Base-by-base conservation (phyloP, 2,888 invertebrate species). In the Oscheius sp. region DNA sequence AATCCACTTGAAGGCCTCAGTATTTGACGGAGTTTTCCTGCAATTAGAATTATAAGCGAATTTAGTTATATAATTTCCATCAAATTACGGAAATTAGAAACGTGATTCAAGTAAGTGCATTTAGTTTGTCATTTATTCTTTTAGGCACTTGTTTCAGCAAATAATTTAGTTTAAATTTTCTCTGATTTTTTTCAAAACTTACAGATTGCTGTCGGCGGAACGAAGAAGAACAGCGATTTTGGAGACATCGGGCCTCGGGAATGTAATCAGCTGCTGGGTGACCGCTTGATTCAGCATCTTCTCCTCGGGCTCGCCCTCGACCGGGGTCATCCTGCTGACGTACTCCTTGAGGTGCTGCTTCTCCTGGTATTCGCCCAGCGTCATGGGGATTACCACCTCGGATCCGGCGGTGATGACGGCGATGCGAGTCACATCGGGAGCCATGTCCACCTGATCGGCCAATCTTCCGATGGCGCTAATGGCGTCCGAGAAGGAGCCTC, bases 351-450 rank as follows among this genome's bases (percentile, higher is more conserved):
- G 50, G 63, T 81, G 75, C 12, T 72, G 57, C 48, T 79, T 76
- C 57, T 82, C 82, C 63, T 83, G 79, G 58, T 83, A 83, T 8
- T 80, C 83, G n/a, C 83, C 83, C 1, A 83, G 72, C 20, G 76
- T 69, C 12, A 83, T 68, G 29, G 83, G 82, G 3, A 83, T 73
- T 12, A 74, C 69, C 20, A 80, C 74, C 55, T 76, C 73, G 48
- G 69, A 73, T 12, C 79, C 79, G 37, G 78, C 78, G 2, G 76
- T 66, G n/a, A 83, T 57, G 15, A 82, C 65, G 3, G 73, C 69
- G 10, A 83, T 42, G 5, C 80, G 65, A 2, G 75, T 53, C 8
- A 78, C 74, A 64, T 83, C 83, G 3, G 81, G 81, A 27, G 78
- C 68, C 71, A 81, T 69, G 55, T 81, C 78, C 0, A 81, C 61